Evolutionary conservation across 2,113 vertebrate genomes (phyloP).

Genomic region (Abramis brama): DNA sequence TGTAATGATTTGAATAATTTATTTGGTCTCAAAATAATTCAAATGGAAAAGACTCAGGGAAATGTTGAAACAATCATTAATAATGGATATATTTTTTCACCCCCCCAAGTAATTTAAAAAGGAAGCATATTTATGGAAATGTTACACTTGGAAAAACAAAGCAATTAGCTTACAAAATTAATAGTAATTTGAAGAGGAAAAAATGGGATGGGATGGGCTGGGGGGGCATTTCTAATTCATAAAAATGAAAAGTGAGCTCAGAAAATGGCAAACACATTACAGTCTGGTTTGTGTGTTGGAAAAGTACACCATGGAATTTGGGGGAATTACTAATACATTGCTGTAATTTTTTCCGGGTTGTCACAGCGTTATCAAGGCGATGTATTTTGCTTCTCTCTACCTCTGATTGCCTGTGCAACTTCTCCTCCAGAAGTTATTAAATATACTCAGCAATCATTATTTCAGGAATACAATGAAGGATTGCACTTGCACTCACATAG

Average conservation of each 20-base stretch:
- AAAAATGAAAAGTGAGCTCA: constrained; percentile 58
- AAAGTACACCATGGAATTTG: constrained; percentile 22
- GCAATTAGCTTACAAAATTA: constrained; percentile 68
- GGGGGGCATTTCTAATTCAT: constrained; percentile 54
- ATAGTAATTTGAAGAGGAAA: constrained; percentile 67
- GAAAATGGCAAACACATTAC: constrained; percentile 4
- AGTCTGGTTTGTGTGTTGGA: not conserved
- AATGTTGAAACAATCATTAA: constrained; percentile 74
- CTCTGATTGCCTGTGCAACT: constrained; percentile 6
- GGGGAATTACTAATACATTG: constrained; percentile 32
- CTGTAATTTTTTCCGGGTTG: not conserved
- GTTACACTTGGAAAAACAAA: constrained; percentile 71
- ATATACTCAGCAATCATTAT: not conserved
- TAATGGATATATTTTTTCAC: constrained; percentile 69
- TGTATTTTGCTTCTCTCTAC: not conserved
- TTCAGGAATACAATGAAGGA: constrained; percentile 12
- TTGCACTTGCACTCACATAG: not conserved
- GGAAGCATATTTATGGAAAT: constrained; percentile 69
- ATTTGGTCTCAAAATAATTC: constrained; percentile 71
- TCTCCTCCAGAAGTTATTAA: not conserved
- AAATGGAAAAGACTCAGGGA: constrained; percentile 66
- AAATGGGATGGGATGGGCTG: not conserved
- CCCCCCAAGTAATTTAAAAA: constrained; percentile 66
- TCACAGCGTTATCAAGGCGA: not conserved
- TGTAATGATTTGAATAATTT: constrained; percentile 71